Evolutionary conservation across 1,140 invertebrate genomes (phyloP).

Genomic region (Charaxes varanes): DNA sequence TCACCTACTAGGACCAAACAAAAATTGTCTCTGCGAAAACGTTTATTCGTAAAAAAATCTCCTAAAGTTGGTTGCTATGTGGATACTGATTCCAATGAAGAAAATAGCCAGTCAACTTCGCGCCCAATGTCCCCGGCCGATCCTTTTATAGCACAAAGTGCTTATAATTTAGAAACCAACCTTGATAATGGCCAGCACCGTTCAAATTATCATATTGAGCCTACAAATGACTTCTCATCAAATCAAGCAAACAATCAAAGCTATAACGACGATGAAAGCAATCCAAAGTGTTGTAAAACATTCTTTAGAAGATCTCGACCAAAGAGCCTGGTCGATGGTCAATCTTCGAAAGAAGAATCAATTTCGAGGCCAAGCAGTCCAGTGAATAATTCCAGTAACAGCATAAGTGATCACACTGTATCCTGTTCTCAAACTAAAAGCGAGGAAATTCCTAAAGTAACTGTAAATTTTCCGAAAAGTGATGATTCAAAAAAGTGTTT

Average conservation of each 20-base stretch:
- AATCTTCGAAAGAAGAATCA: constrained; percentile 40
- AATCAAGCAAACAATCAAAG: constrained; percentile 25
- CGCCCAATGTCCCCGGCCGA: constrained; percentile 63
- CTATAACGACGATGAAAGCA: constrained; percentile 47
- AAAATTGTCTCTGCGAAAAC: constrained; percentile 66
- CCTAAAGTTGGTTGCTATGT: constrained; percentile 71
- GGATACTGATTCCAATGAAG: constrained; percentile 64
- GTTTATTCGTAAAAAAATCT: constrained; percentile 69
- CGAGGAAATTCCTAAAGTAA: constrained; percentile 59
- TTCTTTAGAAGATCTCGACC: constrained; percentile 62
- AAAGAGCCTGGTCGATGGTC: constrained; percentile 51
- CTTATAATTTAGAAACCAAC: constrained; percentile 36
- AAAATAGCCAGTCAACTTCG: constrained; percentile 53
- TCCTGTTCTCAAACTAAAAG: constrained; percentile 48
- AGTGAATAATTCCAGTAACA: constrained; percentile 51
- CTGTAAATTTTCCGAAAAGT: constrained; percentile 55
- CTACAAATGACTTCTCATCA: constrained; percentile 28
- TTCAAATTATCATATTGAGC: constrained; percentile 35
- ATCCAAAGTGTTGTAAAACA: constrained; percentile 57
- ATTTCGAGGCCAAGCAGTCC: constrained; percentile 48
- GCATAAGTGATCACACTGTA: constrained; percentile 49
- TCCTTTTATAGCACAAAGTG: constrained; percentile 61
- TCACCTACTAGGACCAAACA: constrained; percentile 66
- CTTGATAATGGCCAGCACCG: constrained; percentile 30
- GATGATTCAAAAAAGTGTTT: constrained; percentile 55